Percentiles rank a stretch among this genome's conserved stretches.
Conservation (phyloP, 1,140 invertebrate species). For the Orius insidiosus region DNA sequence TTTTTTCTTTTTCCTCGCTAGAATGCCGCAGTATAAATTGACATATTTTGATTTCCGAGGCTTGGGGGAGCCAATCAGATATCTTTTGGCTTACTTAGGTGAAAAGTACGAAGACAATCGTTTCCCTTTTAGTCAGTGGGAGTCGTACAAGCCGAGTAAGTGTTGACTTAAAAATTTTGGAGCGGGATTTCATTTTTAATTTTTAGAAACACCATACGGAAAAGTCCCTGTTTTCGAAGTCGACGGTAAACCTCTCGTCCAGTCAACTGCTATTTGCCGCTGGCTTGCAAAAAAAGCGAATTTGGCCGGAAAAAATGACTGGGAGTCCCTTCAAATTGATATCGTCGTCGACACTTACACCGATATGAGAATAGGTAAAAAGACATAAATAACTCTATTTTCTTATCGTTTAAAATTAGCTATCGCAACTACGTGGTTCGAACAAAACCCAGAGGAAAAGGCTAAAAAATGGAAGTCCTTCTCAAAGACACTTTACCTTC, state of each 20-base stretch:
- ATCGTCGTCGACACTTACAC: not conserved
- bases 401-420: no score
- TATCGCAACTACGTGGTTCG: not conserved
- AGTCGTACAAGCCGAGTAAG: slow-evolving; percentile 30
- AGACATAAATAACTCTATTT: not conserved
- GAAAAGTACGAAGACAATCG: slow-evolving; percentile 52
- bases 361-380: not conserved
- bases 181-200: no score
- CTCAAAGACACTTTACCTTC: no score
- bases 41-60: slow-evolving; percentile 49
- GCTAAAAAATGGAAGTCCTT: no score
- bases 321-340: not conserved
- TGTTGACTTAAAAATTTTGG: slow-evolving; percentile 10
- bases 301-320: slow-evolving; percentile 27
- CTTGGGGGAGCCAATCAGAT: slow-evolving; percentile 52
- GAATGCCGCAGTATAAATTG: slow-evolving; percentile 39
- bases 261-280: slow-evolving; percentile 33
- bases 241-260: slow-evolving; percentile 29
- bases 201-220: slow-evolving; percentile 29
- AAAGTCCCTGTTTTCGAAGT: slow-evolving; percentile 34
- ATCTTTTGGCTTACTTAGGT: slow-evolving; percentile 47
- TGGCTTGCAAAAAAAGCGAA: slow-evolving; percentile 31
- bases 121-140: slow-evolving; percentile 36
- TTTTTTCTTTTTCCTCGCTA: not conserved
- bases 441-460: slow-evolving; percentile 23